Percentiles rank a stretch among this genome's conserved stretches.
Conservation (phyloP, 2,797 vertebrate species). For the Acrossocheilus wenchowensis region DNA sequence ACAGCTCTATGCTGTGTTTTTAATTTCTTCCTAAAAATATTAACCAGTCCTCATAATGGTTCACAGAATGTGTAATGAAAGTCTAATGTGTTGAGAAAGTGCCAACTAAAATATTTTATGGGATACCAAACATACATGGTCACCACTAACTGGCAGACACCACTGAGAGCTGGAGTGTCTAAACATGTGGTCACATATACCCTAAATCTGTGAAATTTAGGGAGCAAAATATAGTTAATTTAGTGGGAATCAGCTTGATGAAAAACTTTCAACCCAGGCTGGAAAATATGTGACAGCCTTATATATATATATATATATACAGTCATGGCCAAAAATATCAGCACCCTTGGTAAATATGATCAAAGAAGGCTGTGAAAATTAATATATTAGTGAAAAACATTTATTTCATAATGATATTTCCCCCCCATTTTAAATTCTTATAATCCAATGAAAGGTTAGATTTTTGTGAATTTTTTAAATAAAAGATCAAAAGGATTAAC, state of each 20-base stretch:
- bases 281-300: not conserved
- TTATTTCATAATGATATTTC: too few relatives aligned
- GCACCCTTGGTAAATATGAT: too few relatives aligned
- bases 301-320: too few relatives aligned
- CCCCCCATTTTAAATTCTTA: too few relatives aligned
- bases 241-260: not conserved
- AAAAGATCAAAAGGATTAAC: too few relatives aligned
- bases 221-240: not conserved
- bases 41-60: not conserved
- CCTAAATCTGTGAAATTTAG: not conserved
- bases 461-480: too few relatives aligned
- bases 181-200: not conserved
- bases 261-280: not conserved
- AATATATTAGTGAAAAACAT: too few relatives aligned
- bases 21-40: not conserved
- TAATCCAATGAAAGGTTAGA: too few relatives aligned
- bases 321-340: too few relatives aligned
- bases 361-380: too few relatives aligned
- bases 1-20: conserved; percentile 24
- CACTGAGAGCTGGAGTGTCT: not conserved
- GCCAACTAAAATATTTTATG: not conserved
- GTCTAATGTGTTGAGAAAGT: not conserved
- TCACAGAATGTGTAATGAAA: not conserved
- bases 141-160: not conserved
- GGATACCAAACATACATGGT: not conserved